phyloP scores from a whole-genome alignment of 2,113 vertebrate species.

The Hydropotes inermis region DNA sequence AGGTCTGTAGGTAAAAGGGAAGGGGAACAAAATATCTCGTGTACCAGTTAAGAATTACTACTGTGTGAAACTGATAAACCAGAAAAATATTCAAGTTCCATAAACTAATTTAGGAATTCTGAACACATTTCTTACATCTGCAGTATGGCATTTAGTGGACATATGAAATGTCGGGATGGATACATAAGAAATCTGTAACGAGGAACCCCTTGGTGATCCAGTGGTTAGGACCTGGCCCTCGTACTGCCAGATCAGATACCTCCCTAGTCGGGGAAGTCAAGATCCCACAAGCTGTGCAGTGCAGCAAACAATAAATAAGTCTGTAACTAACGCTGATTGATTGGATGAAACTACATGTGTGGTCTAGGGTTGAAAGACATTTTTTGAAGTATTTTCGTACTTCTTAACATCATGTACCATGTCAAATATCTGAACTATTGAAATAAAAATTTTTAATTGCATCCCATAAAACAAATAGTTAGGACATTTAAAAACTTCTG shows the following conservation, averaged over 20 bases:
- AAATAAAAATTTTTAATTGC: not conserved
- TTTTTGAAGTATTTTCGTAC: not conserved
- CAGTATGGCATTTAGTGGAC: not conserved
- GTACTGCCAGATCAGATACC: not conserved
- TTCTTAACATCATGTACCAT: not conserved
- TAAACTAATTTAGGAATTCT: not conserved
- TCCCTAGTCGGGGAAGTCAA: not conserved
- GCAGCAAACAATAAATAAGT: not conserved
- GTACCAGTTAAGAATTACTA: not conserved
- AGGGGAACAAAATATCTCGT: not conserved
- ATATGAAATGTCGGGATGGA: not conserved
- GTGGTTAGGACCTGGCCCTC: not conserved
- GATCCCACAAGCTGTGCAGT: not conserved
- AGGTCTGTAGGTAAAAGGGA: not conserved
- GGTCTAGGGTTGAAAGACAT: not conserved
- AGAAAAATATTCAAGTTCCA: constrained; percentile 20
- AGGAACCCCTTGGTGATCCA: not conserved
- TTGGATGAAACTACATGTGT: not conserved
- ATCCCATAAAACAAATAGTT: not conserved
- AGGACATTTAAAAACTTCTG: not conserved
- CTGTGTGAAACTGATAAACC: not conserved
- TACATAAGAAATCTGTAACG: not conserved
- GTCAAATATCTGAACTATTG: not conserved
- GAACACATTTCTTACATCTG: not conserved
- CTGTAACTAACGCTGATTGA: not conserved